phyloP scores from a whole-genome alignment of 1,140 invertebrate species.

The Trialeurodes vaporariorum region DNA sequence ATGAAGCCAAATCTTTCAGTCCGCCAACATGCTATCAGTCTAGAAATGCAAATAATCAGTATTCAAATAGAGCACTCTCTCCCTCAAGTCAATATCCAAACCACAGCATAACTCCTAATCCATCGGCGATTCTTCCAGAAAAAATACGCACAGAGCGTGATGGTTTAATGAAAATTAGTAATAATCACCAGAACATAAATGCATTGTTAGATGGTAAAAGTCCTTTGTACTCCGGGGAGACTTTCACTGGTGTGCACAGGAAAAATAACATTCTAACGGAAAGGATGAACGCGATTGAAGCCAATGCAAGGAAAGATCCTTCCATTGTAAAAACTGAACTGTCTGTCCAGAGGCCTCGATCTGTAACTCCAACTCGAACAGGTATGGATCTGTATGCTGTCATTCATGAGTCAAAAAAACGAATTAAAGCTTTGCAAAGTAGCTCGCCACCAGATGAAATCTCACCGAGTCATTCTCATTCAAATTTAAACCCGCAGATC shows the following conservation, averaged over 20 bases:
- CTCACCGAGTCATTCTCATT: no score
- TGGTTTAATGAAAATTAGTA: background rate
- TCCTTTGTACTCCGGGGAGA: background rate
- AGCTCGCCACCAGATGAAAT: background rate
- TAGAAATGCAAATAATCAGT: background rate
- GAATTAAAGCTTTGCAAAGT: slow-evolving; percentile 44
- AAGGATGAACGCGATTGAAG: background rate
- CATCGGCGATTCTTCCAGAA: background rate
- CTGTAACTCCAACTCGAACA: slow-evolving; percentile 46
- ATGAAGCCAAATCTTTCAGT: background rate
- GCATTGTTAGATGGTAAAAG: background rate
- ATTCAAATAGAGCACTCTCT: background rate
- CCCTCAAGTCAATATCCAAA: background rate
- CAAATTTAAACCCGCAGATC: no score
- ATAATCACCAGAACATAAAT: background rate
- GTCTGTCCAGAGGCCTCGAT: background rate
- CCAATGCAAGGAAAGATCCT: background rate
- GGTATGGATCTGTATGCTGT: slow-evolving; percentile 63
- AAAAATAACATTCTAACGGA: background rate
- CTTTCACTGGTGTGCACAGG: background rate
- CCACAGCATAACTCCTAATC: background rate
- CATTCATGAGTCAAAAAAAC: slow-evolving; percentile 64
- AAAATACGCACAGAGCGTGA: background rate
- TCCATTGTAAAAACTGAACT: background rate
- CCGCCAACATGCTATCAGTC: background rate